These are phyloP conservation scores for Cyprinella venusta DNA, from an alignment of 2,797 vertebrate genomes.

Conservation along the genomic window DNA sequence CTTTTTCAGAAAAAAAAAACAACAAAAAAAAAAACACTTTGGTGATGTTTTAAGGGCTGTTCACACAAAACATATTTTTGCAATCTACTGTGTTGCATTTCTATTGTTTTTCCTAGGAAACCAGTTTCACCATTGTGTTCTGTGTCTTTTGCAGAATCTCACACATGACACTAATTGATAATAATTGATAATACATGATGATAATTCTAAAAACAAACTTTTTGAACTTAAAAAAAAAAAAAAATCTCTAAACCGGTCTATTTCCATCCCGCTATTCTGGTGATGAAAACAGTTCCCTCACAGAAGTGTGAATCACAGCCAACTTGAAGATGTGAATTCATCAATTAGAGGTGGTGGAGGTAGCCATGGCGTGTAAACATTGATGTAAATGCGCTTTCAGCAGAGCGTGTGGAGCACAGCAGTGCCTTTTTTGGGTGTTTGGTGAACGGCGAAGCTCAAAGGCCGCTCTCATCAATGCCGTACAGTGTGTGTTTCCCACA, in stretches of 20 bases:
- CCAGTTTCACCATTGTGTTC: not conserved
- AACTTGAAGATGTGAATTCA: slow-evolving; percentile 50
- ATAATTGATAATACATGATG: too few species aligned
- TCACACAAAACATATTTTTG: not conserved
- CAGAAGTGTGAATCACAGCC: slow-evolving; percentile 41
- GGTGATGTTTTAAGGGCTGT: not conserved
- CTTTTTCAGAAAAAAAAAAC: not conserved
- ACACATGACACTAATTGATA: too few species aligned
- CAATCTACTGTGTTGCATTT: not conserved
- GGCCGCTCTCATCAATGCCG: slow-evolving; percentile 49
- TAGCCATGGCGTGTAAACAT: slow-evolving; percentile 47
- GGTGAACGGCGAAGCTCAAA: slow-evolving; percentile 40
- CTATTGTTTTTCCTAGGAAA: not conserved
- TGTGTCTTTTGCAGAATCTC: not conserved
- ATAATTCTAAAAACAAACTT: not conserved
- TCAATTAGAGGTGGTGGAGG: slow-evolving; percentile 49
- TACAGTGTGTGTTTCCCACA: slow-evolving; percentile 55
- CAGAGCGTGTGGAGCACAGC: slow-evolving; percentile 53
- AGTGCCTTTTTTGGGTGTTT: slow-evolving; percentile 54
- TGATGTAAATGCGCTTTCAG: slow-evolving; percentile 40
- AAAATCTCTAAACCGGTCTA: not conserved
- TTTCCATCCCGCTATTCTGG: not conserved
- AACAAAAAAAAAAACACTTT: not conserved
- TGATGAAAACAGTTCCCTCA: not conserved
- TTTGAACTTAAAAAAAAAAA: not conserved